Evolutionary conservation across 2,888 invertebrate species (phyloP).

Genomic region (Drosophila tripunctata): DNA sequence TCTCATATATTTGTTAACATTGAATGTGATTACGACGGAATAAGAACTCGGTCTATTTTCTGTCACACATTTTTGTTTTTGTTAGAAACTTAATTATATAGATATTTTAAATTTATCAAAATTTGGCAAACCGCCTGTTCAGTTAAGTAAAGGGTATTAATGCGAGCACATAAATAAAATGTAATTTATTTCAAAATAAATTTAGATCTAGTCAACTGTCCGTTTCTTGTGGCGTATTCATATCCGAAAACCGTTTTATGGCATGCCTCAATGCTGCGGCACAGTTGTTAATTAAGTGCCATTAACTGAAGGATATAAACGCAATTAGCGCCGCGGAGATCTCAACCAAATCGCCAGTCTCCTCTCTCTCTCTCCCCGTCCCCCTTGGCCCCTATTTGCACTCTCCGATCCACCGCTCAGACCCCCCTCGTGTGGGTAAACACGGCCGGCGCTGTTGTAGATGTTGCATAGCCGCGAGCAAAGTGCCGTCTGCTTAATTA

Average conservation of each 20-base stretch:
- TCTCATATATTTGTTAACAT: too few species aligned
- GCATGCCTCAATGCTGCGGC: slow-evolving; percentile 68
- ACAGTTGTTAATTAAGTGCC: slow-evolving; percentile 79
- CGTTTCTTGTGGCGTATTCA: slow-evolving; percentile 8
- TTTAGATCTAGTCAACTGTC: slow-evolving; percentile 42
- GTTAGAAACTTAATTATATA: not conserved
- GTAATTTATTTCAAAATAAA: slow-evolving; percentile 27
- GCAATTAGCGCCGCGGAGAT: slow-evolving; percentile 81
- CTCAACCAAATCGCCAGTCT: slow-evolving; percentile 72
- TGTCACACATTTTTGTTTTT: too few species aligned
- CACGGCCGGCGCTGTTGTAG: slow-evolving; percentile 70
- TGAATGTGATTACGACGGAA: too few species aligned
- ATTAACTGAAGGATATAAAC: slow-evolving; percentile 83
- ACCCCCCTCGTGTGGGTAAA: slow-evolving; percentile 14
- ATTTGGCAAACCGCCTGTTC: not conserved
- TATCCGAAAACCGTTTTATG: slow-evolving; percentile 40
- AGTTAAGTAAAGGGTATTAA: slow-evolving; percentile 2
- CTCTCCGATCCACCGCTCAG: not conserved
- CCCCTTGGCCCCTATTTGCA: not conserved
- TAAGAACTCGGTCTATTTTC: too few species aligned
- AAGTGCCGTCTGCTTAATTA: slow-evolving; percentile 79
- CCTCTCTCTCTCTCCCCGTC: not conserved
- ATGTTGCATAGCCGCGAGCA: slow-evolving; percentile 79
- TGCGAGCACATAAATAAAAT: not conserved
- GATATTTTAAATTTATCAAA: not conserved